These are phyloP conservation scores for Meriones psammophilus DNA, from an alignment of 2,797 vertebrate genomes.

Conservation along the genomic window DNA sequence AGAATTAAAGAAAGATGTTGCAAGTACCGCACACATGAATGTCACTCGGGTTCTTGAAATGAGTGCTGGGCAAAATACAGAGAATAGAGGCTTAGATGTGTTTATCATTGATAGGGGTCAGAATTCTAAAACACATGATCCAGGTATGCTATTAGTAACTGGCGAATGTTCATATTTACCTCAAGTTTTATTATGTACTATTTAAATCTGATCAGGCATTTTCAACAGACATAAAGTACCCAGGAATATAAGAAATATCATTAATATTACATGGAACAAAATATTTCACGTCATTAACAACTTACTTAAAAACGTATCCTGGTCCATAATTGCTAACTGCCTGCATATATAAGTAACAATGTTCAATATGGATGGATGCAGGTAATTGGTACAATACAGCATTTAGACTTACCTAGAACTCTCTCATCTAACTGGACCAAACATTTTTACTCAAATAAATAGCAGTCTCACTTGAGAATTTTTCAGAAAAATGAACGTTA, in stretches of 20 bases:
- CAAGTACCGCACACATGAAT: neutral
- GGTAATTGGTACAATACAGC: neutral
- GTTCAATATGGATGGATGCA: neutral
- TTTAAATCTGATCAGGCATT: neutral
- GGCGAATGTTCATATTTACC: neutral
- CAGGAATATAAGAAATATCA: neutral
- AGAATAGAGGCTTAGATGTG: neutral
- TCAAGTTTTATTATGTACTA: neutral
- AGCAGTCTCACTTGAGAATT: constrained; percentile 4
- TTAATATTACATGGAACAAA: neutral
- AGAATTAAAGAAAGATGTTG: neutral
- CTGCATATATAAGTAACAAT: neutral
- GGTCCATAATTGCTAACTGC: neutral
- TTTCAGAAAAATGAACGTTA: neutral
- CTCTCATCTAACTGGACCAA: neutral
- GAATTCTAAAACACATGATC: neutral
- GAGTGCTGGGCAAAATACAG: neutral
- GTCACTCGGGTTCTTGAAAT: neutral
- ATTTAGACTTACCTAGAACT: neutral
- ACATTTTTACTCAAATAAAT: constrained; percentile 23
- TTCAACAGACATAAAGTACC: constrained; percentile 34
- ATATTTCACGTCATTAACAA: constrained; percentile 16
- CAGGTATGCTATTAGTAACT: neutral
- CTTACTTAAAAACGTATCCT: neutral
- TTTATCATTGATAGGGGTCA: neutral